phyloP scores from a whole-genome alignment of 2,888 invertebrate species.

The Callyntrura guangdongensis region DNA sequence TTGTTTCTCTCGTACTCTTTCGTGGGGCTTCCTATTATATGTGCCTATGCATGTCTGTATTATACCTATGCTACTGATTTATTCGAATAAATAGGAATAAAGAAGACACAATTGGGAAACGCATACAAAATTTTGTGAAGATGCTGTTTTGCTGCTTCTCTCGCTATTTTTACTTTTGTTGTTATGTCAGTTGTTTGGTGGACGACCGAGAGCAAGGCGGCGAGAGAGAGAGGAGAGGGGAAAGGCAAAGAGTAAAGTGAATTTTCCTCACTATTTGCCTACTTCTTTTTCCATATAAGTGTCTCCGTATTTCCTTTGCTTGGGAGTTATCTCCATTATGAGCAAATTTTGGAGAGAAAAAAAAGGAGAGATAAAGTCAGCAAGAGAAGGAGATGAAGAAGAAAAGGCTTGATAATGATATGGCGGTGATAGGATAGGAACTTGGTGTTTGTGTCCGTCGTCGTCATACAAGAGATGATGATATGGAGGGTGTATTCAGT shows the following conservation, averaged over 20 bases:
- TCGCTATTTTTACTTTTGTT: neutral
- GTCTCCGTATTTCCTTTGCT: neutral
- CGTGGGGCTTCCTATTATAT: neutral
- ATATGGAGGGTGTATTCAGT: neutral
- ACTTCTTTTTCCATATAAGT: too few relatives aligned
- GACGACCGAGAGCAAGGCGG: too few relatives aligned
- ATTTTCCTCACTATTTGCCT: constrained; percentile 50
- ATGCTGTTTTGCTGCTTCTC: neutral
- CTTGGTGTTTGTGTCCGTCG: constrained; percentile 17
- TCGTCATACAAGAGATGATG: neutral
- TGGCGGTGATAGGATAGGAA: constrained; percentile 4
- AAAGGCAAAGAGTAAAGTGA: constrained; percentile 38
- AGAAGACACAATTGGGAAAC: constrained; percentile 36
- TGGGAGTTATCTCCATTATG: constrained; percentile 19
- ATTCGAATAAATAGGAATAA: constrained; percentile 35
- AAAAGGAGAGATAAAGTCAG: constrained; percentile 26
- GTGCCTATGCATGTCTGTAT: too few relatives aligned
- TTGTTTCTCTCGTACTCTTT: constrained; percentile 18
- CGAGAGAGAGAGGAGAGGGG: too few relatives aligned
- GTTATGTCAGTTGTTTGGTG: constrained; percentile 10
- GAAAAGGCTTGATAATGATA: constrained; percentile 47
- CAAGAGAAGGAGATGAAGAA: constrained; percentile 6
- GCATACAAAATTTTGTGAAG: constrained; percentile 34
- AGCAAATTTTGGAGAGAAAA: neutral
- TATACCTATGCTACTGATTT: constrained; percentile 24